Percentiles rank a stretch among this genome's conserved stretches.
Evolutionary conservation across 2,888 invertebrate genomes (phyloP).

Genomic region (Deilephila elpenor): DNA sequence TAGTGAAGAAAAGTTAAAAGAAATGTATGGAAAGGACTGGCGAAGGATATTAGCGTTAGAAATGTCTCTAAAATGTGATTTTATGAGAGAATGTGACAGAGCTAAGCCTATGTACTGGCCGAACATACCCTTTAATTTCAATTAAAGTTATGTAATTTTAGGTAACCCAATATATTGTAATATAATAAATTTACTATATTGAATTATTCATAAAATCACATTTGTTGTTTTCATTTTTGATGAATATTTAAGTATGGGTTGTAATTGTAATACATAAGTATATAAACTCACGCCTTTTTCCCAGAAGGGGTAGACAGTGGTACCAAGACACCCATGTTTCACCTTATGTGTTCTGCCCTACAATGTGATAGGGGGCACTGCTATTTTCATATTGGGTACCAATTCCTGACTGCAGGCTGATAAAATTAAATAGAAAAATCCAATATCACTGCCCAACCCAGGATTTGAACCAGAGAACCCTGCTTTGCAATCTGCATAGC

Average conservation of each 20-base stretch:
- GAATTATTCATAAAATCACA: neutral
- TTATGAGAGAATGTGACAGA: constrained; percentile 85
- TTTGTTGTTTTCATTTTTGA: neutral
- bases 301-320: no score
- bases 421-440: no score
- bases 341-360: no score
- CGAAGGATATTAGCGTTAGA: constrained; percentile 89
- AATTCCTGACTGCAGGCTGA: no score
- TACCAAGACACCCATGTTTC: no score
- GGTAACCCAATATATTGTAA: neutral
- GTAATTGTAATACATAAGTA: no score
- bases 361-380: no score
- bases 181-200: neutral
- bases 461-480: no score
- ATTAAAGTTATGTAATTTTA: constrained; percentile 46
- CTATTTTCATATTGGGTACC: no score
- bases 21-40: constrained; percentile 87
- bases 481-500: no score
- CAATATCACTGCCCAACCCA: no score
- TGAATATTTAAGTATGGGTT: neutral
- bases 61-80: constrained; percentile 87
- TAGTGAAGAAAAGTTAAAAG: constrained; percentile 69
- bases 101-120: constrained; percentile 89
- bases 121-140: constrained; percentile 86
- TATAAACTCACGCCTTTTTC: no score